phyloP scores from a whole-genome alignment of 2,888 invertebrate genomes.

The Gibbula magus region DNA sequence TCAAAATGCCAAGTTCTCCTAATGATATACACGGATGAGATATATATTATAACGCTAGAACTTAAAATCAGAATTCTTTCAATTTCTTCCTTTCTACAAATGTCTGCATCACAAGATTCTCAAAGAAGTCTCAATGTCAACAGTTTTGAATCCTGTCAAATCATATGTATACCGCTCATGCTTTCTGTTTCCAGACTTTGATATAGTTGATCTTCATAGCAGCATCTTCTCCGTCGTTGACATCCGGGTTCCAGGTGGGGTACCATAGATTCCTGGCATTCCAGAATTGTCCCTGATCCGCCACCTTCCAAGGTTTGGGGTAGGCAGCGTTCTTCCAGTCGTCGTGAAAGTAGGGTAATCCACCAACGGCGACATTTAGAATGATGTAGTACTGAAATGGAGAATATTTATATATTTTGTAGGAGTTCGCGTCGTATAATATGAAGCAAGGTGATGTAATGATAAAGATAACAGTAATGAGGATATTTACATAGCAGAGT shows the following conservation, averaged over 20 bases:
- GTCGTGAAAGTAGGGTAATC: constrained; percentile 84
- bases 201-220: constrained; percentile 82
- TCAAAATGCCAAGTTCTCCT: no score
- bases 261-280: constrained; percentile 79
- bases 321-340: constrained; percentile 67
- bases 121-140: no score
- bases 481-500: no score
- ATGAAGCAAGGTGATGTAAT: no score
- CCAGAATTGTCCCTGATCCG: constrained; percentile 83
- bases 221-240: constrained; percentile 76
- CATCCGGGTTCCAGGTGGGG: constrained; percentile 79
- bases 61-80: no score
- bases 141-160: no score
- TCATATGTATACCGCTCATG: constrained; percentile 28
- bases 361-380: constrained; percentile 87
- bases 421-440: no score
- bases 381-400: constrained; percentile 83
- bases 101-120: no score
- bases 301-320: constrained; percentile 86
- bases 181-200: constrained; percentile 78
- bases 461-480: no score
- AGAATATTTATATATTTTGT: neutral
- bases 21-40: no score
- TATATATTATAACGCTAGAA: no score
- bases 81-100: no score